Percentiles rank a stretch among this genome's conserved stretches.
Conservation (phyloP, 2,797 vertebrate genomes). For the Hirundo rustica region DNA sequence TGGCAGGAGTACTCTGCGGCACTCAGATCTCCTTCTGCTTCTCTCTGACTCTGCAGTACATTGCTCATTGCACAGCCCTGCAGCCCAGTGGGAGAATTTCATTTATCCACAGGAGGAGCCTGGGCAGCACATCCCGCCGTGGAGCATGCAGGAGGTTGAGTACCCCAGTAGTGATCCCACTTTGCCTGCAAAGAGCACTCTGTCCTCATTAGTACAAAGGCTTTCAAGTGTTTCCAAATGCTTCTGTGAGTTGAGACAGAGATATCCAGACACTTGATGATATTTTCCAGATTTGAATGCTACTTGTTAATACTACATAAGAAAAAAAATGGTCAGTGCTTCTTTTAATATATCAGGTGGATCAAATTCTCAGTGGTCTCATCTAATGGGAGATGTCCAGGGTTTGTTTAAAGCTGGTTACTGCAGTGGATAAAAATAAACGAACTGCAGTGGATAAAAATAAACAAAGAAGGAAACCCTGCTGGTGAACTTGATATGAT, state of each 20-base stretch:
- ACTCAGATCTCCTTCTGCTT: neutral
- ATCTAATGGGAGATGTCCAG: neutral
- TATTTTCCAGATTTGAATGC: neutral
- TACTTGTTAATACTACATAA: neutral
- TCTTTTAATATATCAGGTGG: neutral
- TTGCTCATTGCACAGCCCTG: neutral
- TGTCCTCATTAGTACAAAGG: neutral
- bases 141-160: neutral
- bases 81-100: neutral
- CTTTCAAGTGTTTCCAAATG: neutral
- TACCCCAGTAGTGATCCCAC: rapidly evolving
- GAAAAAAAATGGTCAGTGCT: neutral
- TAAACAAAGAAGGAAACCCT: neutral
- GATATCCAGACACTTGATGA: neutral
- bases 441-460: neutral
- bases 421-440: neutral
- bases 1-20: neutral
- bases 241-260: neutral
- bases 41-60: neutral
- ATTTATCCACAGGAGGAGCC: neutral
- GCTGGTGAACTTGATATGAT: neutral
- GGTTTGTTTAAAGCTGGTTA: neutral
- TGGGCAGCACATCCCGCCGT: neutral
- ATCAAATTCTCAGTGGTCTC: neutral
- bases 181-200: neutral